A percentile compares a stretch with the other conserved stretches of the same genome.
Evolutionary conservation across 2,113 vertebrate species (phyloP).

Genomic region (Perognathus longimembris): DNA sequence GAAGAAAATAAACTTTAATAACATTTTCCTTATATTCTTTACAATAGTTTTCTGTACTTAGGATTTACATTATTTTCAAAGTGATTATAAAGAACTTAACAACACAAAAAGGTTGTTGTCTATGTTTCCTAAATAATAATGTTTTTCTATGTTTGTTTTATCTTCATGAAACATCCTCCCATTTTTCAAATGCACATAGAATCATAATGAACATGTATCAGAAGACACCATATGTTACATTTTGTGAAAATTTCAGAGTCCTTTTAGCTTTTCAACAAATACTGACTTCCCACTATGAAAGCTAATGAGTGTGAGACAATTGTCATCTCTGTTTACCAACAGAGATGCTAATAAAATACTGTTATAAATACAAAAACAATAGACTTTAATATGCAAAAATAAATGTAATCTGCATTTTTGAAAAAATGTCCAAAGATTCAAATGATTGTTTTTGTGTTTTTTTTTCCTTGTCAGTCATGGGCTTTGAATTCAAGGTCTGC

Average conservation of each 20-base stretch:
- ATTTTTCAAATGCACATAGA: neutral
- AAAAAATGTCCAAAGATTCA: neutral
- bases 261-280: slow-evolving; percentile 41
- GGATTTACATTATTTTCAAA: slow-evolving; percentile 32
- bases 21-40: neutral
- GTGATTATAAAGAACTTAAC: neutral
- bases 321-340: neutral
- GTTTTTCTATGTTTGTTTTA: neutral
- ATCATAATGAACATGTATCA: neutral
- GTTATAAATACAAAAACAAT: neutral
- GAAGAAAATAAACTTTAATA: slow-evolving; percentile 23
- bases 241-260: slow-evolving; percentile 33
- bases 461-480: too few species aligned
- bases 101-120: neutral
- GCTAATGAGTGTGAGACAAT: neutral
- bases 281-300: slow-evolving; percentile 40
- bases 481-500: too few species aligned
- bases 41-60: neutral
- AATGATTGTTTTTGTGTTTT: too few species aligned
- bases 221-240: neutral
- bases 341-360: neutral
- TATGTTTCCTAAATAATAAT: neutral
- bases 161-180: neutral
- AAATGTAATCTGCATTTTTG: neutral
- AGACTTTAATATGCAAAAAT: neutral